phyloP scores from a whole-genome alignment of 1,140 invertebrate genomes.

The Neodiprion virginianus region DNA sequence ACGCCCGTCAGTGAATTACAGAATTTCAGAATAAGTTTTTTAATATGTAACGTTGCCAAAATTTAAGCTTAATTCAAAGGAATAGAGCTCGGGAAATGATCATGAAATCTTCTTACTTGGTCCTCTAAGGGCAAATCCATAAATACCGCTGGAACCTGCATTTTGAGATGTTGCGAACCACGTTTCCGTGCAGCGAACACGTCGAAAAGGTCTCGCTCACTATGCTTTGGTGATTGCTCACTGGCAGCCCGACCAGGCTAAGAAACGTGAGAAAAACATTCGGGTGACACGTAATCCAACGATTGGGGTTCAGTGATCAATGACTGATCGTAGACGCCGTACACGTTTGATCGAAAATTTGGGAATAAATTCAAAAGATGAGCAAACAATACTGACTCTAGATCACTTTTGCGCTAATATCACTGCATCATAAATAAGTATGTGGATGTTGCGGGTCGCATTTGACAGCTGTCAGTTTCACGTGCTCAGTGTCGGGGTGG shows the following conservation, averaged over 20 bases:
- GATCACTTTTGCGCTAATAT: too few species aligned
- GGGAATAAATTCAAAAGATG: too few species aligned
- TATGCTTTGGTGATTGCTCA: neutral
- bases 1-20: too few species aligned
- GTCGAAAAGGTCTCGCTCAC: neutral
- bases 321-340: too few species aligned
- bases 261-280: neutral
- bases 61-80: too few species aligned
- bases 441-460: neutral
- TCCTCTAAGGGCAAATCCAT: slow-evolving; percentile 82
- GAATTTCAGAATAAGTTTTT: neutral
- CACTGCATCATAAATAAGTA: too few species aligned
- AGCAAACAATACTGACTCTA: too few species aligned
- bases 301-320: too few species aligned
- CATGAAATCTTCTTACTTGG: slow-evolving; percentile 65
- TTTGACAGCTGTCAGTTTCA: slow-evolving; percentile 4
- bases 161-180: slow-evolving; percentile 48
- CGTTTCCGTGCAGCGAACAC: slow-evolving; percentile 26
- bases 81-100: too few species aligned
- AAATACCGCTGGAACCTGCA: slow-evolving; percentile 81
- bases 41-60: neutral
- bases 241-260: neutral
- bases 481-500: neutral
- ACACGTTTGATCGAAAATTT: too few species aligned
- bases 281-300: too few species aligned